Evolutionary conservation across 2,113 vertebrate genomes (phyloP), one percentile per base, ranked within the genome.

Genomic region (Tricholaema leucomelas): DNA sequence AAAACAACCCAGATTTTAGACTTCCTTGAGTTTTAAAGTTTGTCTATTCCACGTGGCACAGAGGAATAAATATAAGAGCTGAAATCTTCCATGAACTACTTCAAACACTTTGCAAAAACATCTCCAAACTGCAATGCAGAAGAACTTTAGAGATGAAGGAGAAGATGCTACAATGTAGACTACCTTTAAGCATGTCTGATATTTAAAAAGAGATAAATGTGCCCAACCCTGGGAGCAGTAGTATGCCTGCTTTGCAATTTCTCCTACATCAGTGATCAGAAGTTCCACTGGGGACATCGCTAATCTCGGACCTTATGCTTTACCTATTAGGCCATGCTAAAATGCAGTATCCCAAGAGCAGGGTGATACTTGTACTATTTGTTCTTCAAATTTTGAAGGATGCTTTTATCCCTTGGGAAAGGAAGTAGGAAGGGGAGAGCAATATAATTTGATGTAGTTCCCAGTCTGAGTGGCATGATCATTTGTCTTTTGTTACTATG

Each of bases 291-390:
- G 36, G 14, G 65, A 42, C 15, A 15, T 69, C 5, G 0, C 2
- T 12, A 4, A 4, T 50, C 35, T 18, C 50, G 35, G 52, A 35
- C 14, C 25, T 24, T 52, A 15, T 2, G 30, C 25, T 40, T 67
- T 21, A 28, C 35, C 59, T 63, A 12, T 3, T 0, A 46, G 23
- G 19, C 15, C 21, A 28, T 1, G 5, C 28, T 21, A 5, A 72
- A 85, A 81, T 0, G 25, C 8, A 3, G 1, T 1, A 9, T 24
- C 31, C 23, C 30, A 42, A 30, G 12, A 1, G 4, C 12, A 56
- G 15, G 27, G 23, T 25, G 46, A 38, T 46, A 55, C 65, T 11
- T 28, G 54, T 35, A n/a, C 54, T 18, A 0, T 6, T 61, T 59
- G 17, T 25, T 42, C 6, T 21, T 31, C 0, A 18, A 55, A 8